Conservation (phyloP, 2,888 invertebrate genomes). For the Neoscelio sp. region DNA sequence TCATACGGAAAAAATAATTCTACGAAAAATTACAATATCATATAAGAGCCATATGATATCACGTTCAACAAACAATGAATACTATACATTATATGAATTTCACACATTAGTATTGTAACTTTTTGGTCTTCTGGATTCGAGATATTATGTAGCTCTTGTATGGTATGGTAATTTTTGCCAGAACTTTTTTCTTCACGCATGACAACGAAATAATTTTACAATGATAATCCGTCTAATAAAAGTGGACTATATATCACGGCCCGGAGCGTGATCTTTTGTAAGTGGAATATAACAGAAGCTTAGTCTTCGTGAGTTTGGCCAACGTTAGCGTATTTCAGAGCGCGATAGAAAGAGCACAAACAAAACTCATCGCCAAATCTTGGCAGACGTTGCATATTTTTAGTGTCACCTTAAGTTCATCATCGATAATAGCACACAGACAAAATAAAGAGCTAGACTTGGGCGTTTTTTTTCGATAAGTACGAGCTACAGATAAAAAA, state of each 20-base stretch:
- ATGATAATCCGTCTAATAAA: constrained; percentile 9
- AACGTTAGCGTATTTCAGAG: constrained; percentile 52
- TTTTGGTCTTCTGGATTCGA: no score
- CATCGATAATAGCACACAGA: constrained; percentile 81
- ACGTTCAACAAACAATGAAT: no score
- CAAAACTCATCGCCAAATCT: constrained; percentile 59
- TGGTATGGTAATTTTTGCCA: no score
- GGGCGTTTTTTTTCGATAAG: constrained; percentile 75
- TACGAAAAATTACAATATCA: no score
- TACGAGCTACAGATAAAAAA: constrained; percentile 76
- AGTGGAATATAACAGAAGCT: constrained; percentile 50
- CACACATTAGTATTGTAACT: no score
- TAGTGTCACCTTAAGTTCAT: constrained; percentile 82
- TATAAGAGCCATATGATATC: no score
- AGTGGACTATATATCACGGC: constrained; percentile 29
- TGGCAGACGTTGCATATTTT: constrained; percentile 77
- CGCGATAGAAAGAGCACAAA: constrained; percentile 57
- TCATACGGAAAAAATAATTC: no score
- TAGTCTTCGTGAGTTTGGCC: constrained; percentile 60
- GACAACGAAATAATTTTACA: neutral
- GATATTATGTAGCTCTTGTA: no score
- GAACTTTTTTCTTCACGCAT: no score
- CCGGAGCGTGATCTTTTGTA: constrained; percentile 29
- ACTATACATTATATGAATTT: no score
- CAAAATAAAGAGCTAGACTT: constrained; percentile 82